Percentiles rank a stretch among this genome's conserved stretches.
Conservation (phyloP, 2,888 invertebrate genomes). For the Apocheima hispidaria region DNA sequence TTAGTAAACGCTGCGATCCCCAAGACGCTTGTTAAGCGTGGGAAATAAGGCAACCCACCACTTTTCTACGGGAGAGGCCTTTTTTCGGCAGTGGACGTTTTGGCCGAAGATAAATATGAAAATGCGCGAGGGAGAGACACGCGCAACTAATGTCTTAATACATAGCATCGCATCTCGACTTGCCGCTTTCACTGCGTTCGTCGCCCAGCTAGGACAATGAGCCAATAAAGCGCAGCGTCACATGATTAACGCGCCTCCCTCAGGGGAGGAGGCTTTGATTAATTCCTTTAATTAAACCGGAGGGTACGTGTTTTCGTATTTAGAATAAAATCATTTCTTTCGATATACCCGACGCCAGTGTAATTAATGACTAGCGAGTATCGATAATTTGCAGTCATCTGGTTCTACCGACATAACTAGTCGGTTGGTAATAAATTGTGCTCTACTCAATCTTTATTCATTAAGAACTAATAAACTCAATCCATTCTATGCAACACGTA, state of each 20-base stretch:
- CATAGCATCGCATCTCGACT: not conserved
- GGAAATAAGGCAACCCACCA: no score
- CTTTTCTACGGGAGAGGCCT: no score
- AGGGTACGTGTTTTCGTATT: slow-evolving; percentile 47
- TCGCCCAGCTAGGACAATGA: not conserved
- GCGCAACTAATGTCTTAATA: no score
- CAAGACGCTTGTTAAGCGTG: no score
- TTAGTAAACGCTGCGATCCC: no score
- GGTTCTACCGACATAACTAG: not conserved
- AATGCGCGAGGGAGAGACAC: no score
- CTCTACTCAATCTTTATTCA: not conserved
- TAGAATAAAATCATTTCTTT: slow-evolving; percentile 48
- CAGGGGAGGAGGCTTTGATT: slow-evolving; percentile 52
- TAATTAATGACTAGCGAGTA: slow-evolving; percentile 26
- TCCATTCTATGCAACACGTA: no score
- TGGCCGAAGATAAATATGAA: no score
- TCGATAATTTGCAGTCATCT: slow-evolving; percentile 34
- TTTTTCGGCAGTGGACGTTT: no score
- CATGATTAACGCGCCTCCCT: slow-evolving; percentile 55
- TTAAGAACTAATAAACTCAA: no score
- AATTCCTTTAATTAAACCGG: slow-evolving; percentile 66
- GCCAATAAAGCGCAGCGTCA: slow-evolving; percentile 52
- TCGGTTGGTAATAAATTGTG: not conserved
- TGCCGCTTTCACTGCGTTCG: no score
- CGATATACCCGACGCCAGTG: slow-evolving; percentile 31